Evolutionary conservation across 2,113 vertebrate genomes (phyloP).

Genomic region (Scophthalmus maximus): DNA sequence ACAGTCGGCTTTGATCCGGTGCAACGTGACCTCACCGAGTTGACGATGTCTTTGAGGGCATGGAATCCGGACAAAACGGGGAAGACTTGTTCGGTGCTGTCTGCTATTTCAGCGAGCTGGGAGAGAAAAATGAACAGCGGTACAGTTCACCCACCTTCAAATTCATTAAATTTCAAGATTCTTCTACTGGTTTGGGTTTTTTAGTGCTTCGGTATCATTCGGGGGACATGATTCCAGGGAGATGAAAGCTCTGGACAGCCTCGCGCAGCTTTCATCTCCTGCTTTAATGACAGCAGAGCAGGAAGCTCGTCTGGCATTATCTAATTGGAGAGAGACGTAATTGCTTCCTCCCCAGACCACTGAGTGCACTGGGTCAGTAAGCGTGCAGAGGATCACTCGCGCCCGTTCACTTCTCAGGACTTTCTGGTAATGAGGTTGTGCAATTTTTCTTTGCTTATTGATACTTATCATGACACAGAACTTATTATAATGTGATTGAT

Average conservation of each 20-base stretch:
- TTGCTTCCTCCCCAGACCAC: constrained; percentile 55
- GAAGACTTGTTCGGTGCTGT: constrained; percentile 92
- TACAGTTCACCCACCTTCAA: background rate
- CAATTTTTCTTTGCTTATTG: no score
- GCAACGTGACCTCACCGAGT: constrained; percentile 86
- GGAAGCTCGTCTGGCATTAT: constrained; percentile 65
- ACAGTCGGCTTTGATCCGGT: background rate
- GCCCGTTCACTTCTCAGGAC: constrained; percentile 1
- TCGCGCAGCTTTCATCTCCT: constrained; percentile 63
- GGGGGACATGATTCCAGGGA: constrained; percentile 24
- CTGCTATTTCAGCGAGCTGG: constrained; percentile 93
- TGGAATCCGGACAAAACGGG: constrained; percentile 94
- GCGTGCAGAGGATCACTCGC: background rate
- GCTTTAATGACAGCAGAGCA: constrained; percentile 47
- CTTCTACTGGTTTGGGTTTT: background rate
- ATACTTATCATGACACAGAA: no score
- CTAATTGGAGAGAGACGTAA: constrained; percentile 62
- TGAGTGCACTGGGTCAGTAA: background rate
- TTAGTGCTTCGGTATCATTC: constrained; percentile 10
- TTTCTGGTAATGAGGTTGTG: background rate
- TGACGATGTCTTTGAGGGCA: constrained; percentile 92
- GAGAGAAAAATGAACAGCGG: constrained; percentile 3
- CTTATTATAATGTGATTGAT: no score
- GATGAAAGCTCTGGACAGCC: background rate
- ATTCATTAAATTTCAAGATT: background rate